Conservation (phyloP, 2,888 invertebrate species). For the Cephalotes varians region DNA sequence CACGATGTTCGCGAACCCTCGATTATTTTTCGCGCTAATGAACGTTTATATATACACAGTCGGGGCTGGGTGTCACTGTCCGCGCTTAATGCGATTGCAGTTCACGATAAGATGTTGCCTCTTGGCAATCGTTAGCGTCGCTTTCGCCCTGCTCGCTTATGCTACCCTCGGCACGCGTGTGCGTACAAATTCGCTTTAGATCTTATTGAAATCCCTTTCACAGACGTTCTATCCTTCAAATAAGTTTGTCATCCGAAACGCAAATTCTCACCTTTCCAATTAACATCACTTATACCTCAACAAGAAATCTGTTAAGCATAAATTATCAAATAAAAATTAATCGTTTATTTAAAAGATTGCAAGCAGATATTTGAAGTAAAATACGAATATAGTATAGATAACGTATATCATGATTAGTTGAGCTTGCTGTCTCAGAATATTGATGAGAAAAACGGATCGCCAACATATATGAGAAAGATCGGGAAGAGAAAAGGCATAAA, state of each 20-base stretch:
- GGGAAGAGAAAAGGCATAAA: conserved; percentile 44
- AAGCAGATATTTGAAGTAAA: background rate
- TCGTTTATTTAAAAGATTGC: background rate
- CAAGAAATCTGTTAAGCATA: background rate
- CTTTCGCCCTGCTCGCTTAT: conserved; percentile 68
- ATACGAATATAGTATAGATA: background rate
- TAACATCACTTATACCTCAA: background rate
- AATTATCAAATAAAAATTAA: background rate
- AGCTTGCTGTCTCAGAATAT: background rate
- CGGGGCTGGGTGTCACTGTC: conserved; percentile 82
- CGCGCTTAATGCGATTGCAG: conserved; percentile 83
- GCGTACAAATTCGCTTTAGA: conserved; percentile 61
- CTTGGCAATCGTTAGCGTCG: conserved; percentile 83
- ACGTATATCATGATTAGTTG: background rate
- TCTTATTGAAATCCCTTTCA: conserved; percentile 57
- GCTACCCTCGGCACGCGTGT: conserved; percentile 50
- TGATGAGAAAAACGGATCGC: conserved; percentile 14
- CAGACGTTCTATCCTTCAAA: conserved; percentile 6
- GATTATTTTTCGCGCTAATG: conserved; percentile 85
- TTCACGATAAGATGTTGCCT: conserved; percentile 81
- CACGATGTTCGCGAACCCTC: conserved; percentile 71
- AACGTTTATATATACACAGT: conserved; percentile 74
- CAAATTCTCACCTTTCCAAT: conserved; percentile 2
- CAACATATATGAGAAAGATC: conserved; percentile 32
- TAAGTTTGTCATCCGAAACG: background rate